Evolutionary conservation across 2,888 invertebrate genomes (phyloP).

Genomic region (Sturmia bella): DNA sequence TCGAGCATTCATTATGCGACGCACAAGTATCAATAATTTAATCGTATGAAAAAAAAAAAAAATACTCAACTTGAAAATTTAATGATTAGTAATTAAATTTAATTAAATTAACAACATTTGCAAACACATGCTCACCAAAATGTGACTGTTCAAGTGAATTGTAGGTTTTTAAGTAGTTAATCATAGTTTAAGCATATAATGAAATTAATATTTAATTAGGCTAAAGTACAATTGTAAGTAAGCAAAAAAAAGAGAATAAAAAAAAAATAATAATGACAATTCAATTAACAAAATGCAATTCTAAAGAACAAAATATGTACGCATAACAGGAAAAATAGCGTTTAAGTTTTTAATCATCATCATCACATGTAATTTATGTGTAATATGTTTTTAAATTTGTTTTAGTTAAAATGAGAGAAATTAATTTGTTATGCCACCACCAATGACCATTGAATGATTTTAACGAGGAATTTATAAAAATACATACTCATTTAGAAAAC

Average conservation of each 20-base stretch:
- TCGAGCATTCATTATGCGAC: constrained; percentile 80
- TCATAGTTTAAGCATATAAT: constrained; percentile 33
- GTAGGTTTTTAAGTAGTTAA: constrained; percentile 54
- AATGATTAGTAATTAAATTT: constrained; percentile 2
- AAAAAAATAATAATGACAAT: constrained; percentile 10
- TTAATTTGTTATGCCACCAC: constrained; percentile 1
- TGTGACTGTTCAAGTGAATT: constrained; percentile 23
- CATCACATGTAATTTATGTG: background rate
- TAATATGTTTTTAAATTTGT: background rate
- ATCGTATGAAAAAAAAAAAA: constrained; percentile 36
- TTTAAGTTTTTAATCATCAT: constrained; percentile 31
- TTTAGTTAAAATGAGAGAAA: constrained; percentile 13
- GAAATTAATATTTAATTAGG: constrained; percentile 24
- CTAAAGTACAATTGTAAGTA: constrained; percentile 11
- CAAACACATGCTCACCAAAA: constrained; percentile 8
- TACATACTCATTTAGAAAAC: background rate
- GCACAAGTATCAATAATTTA: constrained; percentile 75
- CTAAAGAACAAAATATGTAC: background rate
- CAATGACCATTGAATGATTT: constrained; percentile 8
- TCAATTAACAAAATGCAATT: constrained; percentile 37
- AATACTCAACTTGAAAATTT: constrained; percentile 24
- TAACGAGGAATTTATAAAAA: constrained; percentile 1
- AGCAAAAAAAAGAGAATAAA: background rate
- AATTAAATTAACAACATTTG: constrained; percentile 16
- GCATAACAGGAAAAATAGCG: constrained; percentile 1